These are phyloP conservation scores for Drosophila pallidifrons DNA, from an alignment of 1,140 invertebrate genomes.

Conservation along the genomic window DNA sequence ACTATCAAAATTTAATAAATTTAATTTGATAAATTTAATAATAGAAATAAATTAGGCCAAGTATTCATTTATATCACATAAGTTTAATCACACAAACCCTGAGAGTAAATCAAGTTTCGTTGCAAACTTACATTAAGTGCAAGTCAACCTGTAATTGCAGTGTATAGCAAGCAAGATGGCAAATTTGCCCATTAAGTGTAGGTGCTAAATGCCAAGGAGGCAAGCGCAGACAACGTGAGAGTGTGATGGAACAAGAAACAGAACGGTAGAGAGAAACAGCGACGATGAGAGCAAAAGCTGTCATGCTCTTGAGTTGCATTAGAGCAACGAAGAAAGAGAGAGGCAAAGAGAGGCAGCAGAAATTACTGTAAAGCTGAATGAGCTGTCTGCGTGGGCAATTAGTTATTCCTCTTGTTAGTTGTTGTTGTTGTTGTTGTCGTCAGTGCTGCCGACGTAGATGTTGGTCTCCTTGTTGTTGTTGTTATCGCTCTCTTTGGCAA, in stretches of 20 bases:
- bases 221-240: not conserved
- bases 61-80: no score
- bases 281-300: slow-evolving; percentile 22
- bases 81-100: no score
- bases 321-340: slow-evolving; percentile 12
- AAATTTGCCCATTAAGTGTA: slow-evolving; percentile 19
- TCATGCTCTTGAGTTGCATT: slow-evolving; percentile 70
- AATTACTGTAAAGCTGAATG: slow-evolving; percentile 54
- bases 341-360: not conserved
- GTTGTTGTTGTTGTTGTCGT: slow-evolving; percentile 22
- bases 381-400: slow-evolving; percentile 64
- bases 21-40: not conserved
- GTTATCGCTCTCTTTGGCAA: slow-evolving; percentile 60
- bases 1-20: not conserved
- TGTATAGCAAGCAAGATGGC: slow-evolving; percentile 8
- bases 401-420: slow-evolving; percentile 26
- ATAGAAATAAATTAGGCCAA: no score
- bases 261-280: not conserved
- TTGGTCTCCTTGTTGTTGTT: slow-evolving; percentile 26
- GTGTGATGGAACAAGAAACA: not conserved
- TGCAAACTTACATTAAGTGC: not conserved
- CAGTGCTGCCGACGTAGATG: slow-evolving; percentile 12
- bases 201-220: slow-evolving; percentile 20
- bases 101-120: not conserved
- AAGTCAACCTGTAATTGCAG: not conserved